A percentile compares a stretch with the other conserved stretches of the same genome.
phyloP scores from a whole-genome alignment of 2,113 vertebrate species.

The Gallinago paraguaiae region DNA sequence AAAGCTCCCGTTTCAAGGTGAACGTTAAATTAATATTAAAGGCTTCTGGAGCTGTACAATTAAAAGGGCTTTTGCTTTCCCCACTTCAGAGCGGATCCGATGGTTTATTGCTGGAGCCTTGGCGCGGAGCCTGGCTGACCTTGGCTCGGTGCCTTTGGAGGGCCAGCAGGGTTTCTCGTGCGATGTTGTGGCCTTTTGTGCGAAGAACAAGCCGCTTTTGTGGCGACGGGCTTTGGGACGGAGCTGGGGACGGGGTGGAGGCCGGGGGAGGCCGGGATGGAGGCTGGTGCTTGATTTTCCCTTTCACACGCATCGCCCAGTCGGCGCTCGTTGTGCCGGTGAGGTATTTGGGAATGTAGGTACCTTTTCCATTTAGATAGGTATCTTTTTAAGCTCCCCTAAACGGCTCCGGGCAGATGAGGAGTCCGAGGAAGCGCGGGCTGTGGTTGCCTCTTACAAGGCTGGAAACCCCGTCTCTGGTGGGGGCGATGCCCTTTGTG shows the following conservation, averaged over 20 bases:
- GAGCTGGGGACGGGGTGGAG: not conserved
- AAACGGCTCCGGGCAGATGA: not conserved
- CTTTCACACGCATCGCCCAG: not conserved
- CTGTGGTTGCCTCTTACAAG: accelerated
- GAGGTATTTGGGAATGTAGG: not conserved
- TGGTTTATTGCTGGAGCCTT: slow-evolving; percentile 30
- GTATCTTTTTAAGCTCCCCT: not conserved
- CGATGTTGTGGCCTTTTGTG: slow-evolving; percentile 10
- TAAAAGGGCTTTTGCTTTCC: slow-evolving; percentile 31
- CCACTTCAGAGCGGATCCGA: not conserved
- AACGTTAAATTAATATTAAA: not conserved
- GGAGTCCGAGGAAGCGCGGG: accelerated
- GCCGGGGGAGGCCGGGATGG: not conserved
- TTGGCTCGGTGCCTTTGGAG: slow-evolving; percentile 19
- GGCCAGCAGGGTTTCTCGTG: slow-evolving; percentile 40
- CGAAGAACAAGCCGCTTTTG: slow-evolving; percentile 19
- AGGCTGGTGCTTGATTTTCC: not conserved
- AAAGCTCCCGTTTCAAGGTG: not conserved
- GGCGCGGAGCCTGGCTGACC: slow-evolving; percentile 48
- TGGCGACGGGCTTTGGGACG: not conserved
- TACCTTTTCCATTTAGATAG: not conserved
- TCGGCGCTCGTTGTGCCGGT: accelerated
- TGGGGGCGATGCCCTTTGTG: accelerated
- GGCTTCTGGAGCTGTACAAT: not conserved
- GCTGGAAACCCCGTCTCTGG: not conserved